Percentiles rank a stretch among this genome's conserved stretches.
Conservation (phyloP, 2,888 invertebrate species). For the Julus scanicus region DNA sequence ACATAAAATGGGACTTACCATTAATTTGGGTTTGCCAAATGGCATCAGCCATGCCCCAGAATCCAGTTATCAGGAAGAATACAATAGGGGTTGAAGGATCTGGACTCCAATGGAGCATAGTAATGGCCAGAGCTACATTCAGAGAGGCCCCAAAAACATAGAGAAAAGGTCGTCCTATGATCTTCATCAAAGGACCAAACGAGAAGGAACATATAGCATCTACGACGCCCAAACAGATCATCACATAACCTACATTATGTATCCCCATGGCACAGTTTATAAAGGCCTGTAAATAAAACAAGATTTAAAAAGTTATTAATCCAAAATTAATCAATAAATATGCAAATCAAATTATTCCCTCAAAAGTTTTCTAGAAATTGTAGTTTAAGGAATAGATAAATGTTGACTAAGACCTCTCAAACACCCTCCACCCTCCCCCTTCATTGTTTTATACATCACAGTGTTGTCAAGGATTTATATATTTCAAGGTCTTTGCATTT, state of each 20-base stretch:
- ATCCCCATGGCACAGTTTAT: slow-evolving; percentile 87
- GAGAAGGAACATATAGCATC: slow-evolving; percentile 91
- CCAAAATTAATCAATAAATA: too few relatives aligned
- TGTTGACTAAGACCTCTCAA: too few relatives aligned
- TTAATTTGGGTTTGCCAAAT: slow-evolving; percentile 98
- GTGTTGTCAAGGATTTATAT: too few relatives aligned
- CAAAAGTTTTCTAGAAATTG: too few relatives aligned
- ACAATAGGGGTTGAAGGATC: slow-evolving; percentile 80
- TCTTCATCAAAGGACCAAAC: slow-evolving; percentile 92
- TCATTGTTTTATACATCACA: too few relatives aligned
- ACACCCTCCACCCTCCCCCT: too few relatives aligned
- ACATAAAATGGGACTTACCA: slow-evolving; percentile 72
- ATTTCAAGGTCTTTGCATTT: not conserved
- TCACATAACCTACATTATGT: slow-evolving; percentile 93
- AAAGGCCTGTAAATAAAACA: slow-evolving; percentile 74
- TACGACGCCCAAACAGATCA: slow-evolving; percentile 96
- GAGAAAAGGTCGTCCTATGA: slow-evolving; percentile 86
- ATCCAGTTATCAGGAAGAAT: slow-evolving; percentile 88
- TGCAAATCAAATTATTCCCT: too few relatives aligned
- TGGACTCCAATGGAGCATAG: slow-evolving; percentile 86
- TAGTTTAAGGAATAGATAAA: too few relatives aligned
- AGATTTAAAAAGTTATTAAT: too few relatives aligned
- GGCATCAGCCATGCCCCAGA: slow-evolving; percentile 97
- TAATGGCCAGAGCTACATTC: slow-evolving; percentile 81
- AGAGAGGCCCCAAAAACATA: slow-evolving; percentile 80